Evolutionary conservation across 1,140 invertebrate genomes (phyloP).

Genomic region (Monochamus saltuarius): DNA sequence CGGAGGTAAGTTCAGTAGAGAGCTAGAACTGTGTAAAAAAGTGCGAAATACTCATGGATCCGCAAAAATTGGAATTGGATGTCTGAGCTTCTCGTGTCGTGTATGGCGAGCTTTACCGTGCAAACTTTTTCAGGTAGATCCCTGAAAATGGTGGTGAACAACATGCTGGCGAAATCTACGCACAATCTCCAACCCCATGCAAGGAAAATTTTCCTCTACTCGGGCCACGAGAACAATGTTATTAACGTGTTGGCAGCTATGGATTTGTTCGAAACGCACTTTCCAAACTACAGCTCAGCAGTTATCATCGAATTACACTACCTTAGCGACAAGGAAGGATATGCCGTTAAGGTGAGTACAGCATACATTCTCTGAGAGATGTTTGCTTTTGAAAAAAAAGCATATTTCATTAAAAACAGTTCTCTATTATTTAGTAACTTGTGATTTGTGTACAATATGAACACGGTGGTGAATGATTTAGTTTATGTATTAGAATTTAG

Average conservation of each 20-base stretch:
- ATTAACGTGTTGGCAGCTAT: constrained; percentile 60
- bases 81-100: too few species aligned
- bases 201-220: constrained; percentile 55
- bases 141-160: constrained; percentile 34
- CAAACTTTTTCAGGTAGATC: constrained; percentile 35
- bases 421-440: too few species aligned
- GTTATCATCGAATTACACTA: constrained; percentile 49
- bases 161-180: constrained; percentile 31
- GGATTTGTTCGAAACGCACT: constrained; percentile 58
- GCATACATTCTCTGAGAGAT: background rate
- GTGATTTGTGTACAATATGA: too few species aligned
- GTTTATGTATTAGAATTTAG: too few species aligned
- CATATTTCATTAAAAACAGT: too few species aligned
- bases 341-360: constrained; percentile 31
- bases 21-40: too few species aligned
- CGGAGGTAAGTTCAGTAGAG: constrained; percentile 42
- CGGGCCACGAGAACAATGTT: constrained; percentile 71
- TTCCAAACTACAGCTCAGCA: constrained; percentile 50
- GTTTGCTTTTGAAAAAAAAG: background rate
- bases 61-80: too few species aligned
- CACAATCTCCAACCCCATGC: constrained; percentile 15
- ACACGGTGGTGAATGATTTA: too few species aligned
- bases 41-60: too few species aligned
- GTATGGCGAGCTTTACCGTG: too few species aligned
- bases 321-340: constrained; percentile 48